Evolutionary conservation across 2,113 vertebrate species (phyloP).

Genomic region (Triplophysa rosa): DNA sequence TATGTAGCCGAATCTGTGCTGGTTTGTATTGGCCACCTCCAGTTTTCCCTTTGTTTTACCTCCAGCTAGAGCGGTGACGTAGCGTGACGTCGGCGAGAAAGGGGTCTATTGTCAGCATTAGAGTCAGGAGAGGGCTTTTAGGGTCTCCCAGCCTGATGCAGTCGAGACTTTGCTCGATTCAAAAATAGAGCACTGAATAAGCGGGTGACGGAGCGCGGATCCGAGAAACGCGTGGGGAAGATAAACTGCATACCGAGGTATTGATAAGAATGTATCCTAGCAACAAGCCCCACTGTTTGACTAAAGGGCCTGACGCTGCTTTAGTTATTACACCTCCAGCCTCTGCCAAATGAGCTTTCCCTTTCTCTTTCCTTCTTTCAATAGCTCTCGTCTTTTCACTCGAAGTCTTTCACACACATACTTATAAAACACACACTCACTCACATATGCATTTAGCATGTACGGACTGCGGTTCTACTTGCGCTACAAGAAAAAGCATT

Average conservation of each 20-base stretch:
- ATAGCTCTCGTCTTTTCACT: conserved; percentile 7
- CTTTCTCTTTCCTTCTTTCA: neutral
- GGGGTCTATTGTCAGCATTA: neutral
- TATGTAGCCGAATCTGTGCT: too few relatives aligned
- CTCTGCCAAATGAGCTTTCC: conserved; percentile 40
- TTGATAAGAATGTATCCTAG: conserved; percentile 62
- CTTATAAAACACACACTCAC: conserved; percentile 18
- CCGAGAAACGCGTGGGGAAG: conserved; percentile 35
- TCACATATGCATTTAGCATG: conserved; percentile 6
- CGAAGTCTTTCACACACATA: conserved; percentile 12
- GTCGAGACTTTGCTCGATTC: conserved; percentile 32
- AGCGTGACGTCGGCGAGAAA: too few relatives aligned
- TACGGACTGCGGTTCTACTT: neutral
- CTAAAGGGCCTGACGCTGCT: conserved; percentile 52
- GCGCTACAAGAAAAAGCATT: neutral
- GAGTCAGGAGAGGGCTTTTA: conserved; percentile 1
- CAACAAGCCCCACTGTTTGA: conserved; percentile 62
- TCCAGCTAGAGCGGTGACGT: too few relatives aligned
- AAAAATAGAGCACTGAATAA: conserved; percentile 49
- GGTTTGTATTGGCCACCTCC: too few relatives aligned
- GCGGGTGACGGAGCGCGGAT: conserved; percentile 19
- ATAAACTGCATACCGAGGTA: conserved; percentile 57
- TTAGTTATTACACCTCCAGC: conserved; percentile 44
- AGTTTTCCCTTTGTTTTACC: too few relatives aligned
- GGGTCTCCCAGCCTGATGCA: conserved; percentile 34